A percentile compares a stretch with the other conserved stretches of the same genome.
Conservation (phyloP, 2,888 invertebrate genomes). For the Drosophila meridiana region DNA sequence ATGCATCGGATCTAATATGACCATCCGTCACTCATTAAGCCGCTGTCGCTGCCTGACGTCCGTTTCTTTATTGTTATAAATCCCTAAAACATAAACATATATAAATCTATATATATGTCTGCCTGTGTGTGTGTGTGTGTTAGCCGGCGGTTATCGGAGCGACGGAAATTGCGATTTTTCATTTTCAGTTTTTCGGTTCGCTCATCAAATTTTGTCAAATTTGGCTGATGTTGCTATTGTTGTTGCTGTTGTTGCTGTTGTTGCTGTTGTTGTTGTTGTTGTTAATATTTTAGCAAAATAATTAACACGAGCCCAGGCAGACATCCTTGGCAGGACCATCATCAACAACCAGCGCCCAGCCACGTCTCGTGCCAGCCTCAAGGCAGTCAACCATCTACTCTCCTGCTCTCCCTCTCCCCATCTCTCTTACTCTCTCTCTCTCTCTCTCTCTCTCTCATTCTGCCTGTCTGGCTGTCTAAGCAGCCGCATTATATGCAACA, state of each 20-base stretch:
- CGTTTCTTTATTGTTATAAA: constrained; percentile 49
- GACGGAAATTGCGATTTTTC: constrained; percentile 77
- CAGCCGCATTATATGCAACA: constrained; percentile 75
- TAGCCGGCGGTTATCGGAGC: constrained; percentile 72
- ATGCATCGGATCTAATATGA: constrained; percentile 71
- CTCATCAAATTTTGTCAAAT: constrained; percentile 78
- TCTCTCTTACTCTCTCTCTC: not conserved
- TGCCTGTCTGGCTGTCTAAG: constrained; percentile 33
- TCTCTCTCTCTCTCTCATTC: not conserved
- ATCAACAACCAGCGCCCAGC: constrained; percentile 19
- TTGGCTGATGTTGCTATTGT: constrained; percentile 53
- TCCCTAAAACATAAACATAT: constrained; percentile 28
- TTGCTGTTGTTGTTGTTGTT: constrained; percentile 34
- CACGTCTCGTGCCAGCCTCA: constrained; percentile 45
- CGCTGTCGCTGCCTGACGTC: constrained; percentile 55
- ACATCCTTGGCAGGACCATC: constrained; percentile 35
- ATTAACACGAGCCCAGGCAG: constrained; percentile 63
- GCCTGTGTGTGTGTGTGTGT: constrained; percentile 28
- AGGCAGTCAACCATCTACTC: constrained; percentile 24
- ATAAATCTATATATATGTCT: constrained; percentile 29
- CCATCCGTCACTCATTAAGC: constrained; percentile 79
- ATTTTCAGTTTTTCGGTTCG: constrained; percentile 66
- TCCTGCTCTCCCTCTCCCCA: not conserved
- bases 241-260: constrained; percentile 47
- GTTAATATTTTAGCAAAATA: constrained; percentile 73